Evolutionary conservation across 2,797 vertebrate genomes (phyloP).

Genomic region (Valencia hispanica): DNA sequence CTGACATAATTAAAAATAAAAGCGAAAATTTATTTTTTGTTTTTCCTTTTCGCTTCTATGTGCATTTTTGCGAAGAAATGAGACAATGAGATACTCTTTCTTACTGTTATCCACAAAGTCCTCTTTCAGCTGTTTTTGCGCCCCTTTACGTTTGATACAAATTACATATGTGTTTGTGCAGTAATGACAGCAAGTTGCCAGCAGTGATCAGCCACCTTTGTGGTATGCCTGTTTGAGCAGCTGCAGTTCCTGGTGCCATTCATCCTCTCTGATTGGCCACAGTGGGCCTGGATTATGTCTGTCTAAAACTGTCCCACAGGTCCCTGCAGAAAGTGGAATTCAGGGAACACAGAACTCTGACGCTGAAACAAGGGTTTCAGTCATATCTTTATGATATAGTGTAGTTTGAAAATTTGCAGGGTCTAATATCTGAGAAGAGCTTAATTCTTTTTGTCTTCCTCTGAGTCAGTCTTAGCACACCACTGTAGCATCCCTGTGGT

Average conservation of each 20-base stretch:
- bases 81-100: not conserved
- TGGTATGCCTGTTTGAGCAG: constrained; percentile 85
- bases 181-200: constrained; percentile 33
- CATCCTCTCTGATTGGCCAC: constrained; percentile 57
- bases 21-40: too few species aligned
- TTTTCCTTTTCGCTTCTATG: too few species aligned
- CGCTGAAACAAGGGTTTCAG: not conserved
- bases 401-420: not conserved
- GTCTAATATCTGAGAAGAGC: constrained; percentile 15
- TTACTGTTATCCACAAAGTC: not conserved
- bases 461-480: constrained; percentile 29
- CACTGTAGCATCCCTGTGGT: constrained; percentile 15
- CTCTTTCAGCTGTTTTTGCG: constrained; percentile 9
- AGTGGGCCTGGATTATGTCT: constrained; percentile 42
- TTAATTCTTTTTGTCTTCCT: constrained; percentile 32
- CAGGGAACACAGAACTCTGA: constrained; percentile 29
- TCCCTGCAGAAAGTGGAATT: constrained; percentile 67
- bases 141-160: constrained; percentile 14
- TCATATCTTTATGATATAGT: not conserved
- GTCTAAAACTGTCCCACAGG: constrained; percentile 73
- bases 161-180: constrained; percentile 37
- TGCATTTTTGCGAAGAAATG: too few species aligned
- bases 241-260: constrained; percentile 84
- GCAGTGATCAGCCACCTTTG: constrained; percentile 77
- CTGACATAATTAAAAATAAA: too few species aligned